phyloP scores from a whole-genome alignment of 2,888 invertebrate genomes.

The Yponomeuta sedellus region DNA sequence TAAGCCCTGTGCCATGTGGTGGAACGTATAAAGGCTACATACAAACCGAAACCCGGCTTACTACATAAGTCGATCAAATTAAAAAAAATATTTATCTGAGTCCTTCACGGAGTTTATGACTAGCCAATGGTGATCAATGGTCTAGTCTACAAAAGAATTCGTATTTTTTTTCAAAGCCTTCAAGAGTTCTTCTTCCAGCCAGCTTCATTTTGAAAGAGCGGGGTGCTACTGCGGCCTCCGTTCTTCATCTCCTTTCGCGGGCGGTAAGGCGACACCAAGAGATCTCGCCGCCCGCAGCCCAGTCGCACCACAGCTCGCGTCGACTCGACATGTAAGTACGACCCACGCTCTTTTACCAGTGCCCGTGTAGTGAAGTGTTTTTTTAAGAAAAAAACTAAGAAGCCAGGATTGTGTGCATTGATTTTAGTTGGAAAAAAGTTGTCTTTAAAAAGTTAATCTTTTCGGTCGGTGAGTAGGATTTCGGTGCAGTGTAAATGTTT shows the following conservation, averaged over 20 bases:
- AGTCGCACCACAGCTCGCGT: conserved; percentile 76
- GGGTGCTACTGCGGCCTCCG: conserved; percentile 35
- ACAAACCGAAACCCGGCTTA: too few relatives aligned
- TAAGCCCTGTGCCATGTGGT: too few relatives aligned
- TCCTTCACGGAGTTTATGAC: too few relatives aligned
- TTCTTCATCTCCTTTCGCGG: conserved; percentile 65
- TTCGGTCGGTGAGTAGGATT: conserved; percentile 49
- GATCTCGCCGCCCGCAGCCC: conserved; percentile 50
- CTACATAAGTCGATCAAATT: too few relatives aligned
- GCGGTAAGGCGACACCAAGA: conserved; percentile 72
- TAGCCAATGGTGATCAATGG: too few relatives aligned
- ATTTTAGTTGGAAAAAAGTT: conserved; percentile 30
- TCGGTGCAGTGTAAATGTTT: conserved; percentile 39
- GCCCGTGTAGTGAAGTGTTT: conserved; percentile 47
- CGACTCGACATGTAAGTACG: conserved; percentile 76
- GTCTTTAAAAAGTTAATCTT: neutral
- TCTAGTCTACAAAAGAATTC: too few relatives aligned
- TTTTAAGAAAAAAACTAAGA: neutral
- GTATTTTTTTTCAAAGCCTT: conserved; percentile 13
- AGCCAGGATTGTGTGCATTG: conserved; percentile 48
- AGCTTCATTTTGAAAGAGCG: conserved; percentile 49
- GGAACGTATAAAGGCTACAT: too few relatives aligned
- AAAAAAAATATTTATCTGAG: too few relatives aligned
- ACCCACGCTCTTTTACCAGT: conserved; percentile 32
- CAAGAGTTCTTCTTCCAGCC: conserved; percentile 37